These are phyloP conservation scores for Nephrotoma appendiculata DNA, from an alignment of 2,888 invertebrate genomes.

Conservation along the genomic window DNA sequence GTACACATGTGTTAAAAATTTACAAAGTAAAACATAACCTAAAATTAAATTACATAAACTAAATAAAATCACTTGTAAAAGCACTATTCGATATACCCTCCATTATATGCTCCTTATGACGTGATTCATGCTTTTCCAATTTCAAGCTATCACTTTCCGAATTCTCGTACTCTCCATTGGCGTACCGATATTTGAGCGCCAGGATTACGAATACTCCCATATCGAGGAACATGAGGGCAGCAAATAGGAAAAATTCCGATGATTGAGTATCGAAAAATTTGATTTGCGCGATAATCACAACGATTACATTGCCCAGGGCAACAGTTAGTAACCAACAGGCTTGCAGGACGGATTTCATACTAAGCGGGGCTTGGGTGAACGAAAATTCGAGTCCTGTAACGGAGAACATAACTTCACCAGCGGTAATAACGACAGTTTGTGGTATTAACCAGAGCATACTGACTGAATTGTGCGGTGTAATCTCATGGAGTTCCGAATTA, in stretches of 20 bases:
- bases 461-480: slow-evolving; percentile 56
- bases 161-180: slow-evolving; percentile 26
- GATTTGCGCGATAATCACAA: slow-evolving; percentile 45
- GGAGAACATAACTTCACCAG: slow-evolving; percentile 91
- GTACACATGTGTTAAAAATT: background rate
- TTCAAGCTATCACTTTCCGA: background rate
- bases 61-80: slow-evolving; percentile 7
- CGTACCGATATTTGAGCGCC: slow-evolving; percentile 67
- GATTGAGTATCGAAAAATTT: slow-evolving; percentile 34
- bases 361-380: slow-evolving; percentile 81
- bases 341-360: slow-evolving; percentile 89
- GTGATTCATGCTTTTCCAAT: slow-evolving; percentile 21
- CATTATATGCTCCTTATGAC: background rate
- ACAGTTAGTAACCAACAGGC: slow-evolving; percentile 87
- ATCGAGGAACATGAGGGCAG: slow-evolving; percentile 68
- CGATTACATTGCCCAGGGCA: slow-evolving; percentile 86
- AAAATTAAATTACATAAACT: background rate
- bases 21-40: background rate
- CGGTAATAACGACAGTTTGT: slow-evolving; percentile 83
- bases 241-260: slow-evolving; percentile 76
- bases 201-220: slow-evolving; percentile 69
- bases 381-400: slow-evolving; percentile 93
- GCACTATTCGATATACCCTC: slow-evolving; percentile 7
- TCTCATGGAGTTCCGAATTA: slow-evolving; percentile 20
- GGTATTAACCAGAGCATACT: slow-evolving; percentile 72